Percentiles rank a stretch among this genome's conserved stretches.
Conservation (phyloP, 1,140 invertebrate species). For the Panulirus ornatus region DNA sequence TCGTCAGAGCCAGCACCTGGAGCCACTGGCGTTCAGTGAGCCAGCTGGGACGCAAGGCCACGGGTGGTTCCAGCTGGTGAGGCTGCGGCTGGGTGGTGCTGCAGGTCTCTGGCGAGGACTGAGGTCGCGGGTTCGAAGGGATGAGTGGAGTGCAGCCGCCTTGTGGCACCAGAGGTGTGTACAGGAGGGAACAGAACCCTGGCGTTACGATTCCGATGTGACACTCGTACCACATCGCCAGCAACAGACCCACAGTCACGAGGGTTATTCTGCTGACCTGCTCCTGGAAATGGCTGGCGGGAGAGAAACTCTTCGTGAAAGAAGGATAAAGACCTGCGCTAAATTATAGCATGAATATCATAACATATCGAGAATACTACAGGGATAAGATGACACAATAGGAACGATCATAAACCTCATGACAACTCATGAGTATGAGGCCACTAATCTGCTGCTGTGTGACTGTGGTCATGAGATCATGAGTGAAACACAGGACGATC, state of each 20-base stretch:
- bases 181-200: slow-evolving; percentile 58
- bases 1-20: slow-evolving; percentile 34
- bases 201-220: slow-evolving; percentile 52
- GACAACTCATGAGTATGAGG: no score
- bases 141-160: not conserved
- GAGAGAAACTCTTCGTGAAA: not conserved
- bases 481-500: no score
- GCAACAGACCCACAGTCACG: slow-evolving; percentile 64
- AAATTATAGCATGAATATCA: no score
- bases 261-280: slow-evolving; percentile 56
- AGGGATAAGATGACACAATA: no score
- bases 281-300: slow-evolving; percentile 63
- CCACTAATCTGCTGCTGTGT: no score
- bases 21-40: slow-evolving; percentile 62
- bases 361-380: no score
- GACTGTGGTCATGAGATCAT: no score
- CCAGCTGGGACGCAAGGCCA: slow-evolving; percentile 22
- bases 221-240: slow-evolving; percentile 73
- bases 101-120: not conserved
- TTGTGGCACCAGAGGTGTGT: slow-evolving; percentile 29
- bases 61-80: not conserved
- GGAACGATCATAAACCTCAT: no score
- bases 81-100: not conserved
- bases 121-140: not conserved
- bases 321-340: no score